Percentiles rank a stretch among this genome's conserved stretches.
Conservation (phyloP, 2,888 invertebrate genomes). For the Andrena bucephala region DNA sequence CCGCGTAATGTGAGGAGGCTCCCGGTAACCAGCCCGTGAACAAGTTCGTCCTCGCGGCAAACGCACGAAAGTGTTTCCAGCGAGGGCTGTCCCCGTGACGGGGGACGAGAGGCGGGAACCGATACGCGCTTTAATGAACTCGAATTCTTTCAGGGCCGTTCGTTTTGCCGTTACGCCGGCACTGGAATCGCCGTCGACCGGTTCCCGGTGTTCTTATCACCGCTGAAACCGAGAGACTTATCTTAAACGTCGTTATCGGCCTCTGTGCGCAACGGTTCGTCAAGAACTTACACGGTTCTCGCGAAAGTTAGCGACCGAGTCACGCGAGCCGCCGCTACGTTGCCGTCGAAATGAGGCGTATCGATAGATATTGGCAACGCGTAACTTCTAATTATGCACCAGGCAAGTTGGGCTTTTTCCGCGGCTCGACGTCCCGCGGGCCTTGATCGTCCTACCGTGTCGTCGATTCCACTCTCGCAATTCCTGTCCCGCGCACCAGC, state of each 20-base stretch:
- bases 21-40: constrained; percentile 35
- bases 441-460: not conserved
- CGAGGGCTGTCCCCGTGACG: constrained; percentile 14
- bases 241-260: constrained; percentile 38
- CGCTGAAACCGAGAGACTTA: constrained; percentile 18
- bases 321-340: constrained; percentile 5
- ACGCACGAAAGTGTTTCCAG: constrained; percentile 24
- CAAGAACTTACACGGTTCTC: constrained; percentile 29
- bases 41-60: constrained; percentile 28
- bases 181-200: constrained; percentile 18
- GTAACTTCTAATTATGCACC: constrained; percentile 5
- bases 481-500: not conserved
- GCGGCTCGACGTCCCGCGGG: not conserved
- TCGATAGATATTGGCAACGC: constrained; percentile 1
- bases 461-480: not conserved
- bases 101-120: not conserved
- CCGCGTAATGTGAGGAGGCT: not conserved
- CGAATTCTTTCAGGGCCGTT: constrained; percentile 34
- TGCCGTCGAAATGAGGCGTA: not conserved
- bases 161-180: constrained; percentile 39
- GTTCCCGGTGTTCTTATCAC: constrained; percentile 45
- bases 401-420: not conserved
- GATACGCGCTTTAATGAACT: constrained; percentile 46
- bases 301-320: constrained; percentile 7
- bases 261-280: constrained; percentile 19